A percentile compares a stretch with the other conserved stretches of the same genome.
Evolutionary conservation across 2,797 vertebrate genomes (phyloP).

Genomic region (Phylloscopus collybita): DNA sequence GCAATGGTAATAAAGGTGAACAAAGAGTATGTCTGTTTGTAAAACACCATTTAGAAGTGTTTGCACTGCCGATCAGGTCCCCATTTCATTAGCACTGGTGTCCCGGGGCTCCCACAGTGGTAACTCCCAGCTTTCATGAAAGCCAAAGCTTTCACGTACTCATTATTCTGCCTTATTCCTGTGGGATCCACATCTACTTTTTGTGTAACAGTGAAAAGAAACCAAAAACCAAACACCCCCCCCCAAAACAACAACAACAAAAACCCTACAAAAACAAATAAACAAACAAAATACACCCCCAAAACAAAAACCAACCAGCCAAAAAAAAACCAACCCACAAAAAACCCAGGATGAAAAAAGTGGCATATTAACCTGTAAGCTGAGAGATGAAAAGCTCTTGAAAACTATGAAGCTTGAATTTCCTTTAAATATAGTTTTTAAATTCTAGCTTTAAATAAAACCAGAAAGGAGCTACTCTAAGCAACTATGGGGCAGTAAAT

Average conservation of each 20-base stretch:
- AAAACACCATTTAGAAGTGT: neutral
- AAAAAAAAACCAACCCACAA: neutral
- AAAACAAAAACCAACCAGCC: too few relatives aligned
- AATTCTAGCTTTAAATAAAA: neutral
- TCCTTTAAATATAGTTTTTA: neutral
- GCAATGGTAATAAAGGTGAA: neutral
- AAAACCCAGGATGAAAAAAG: neutral
- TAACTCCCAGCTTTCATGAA: neutral
- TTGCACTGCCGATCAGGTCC: rapidly evolving
- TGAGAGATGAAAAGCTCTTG: neutral
- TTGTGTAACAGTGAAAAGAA: neutral
- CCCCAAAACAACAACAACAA: too few relatives aligned
- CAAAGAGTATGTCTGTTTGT: neutral
- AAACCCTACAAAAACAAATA: too few relatives aligned
- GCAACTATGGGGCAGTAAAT: neutral
- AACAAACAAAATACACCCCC: too few relatives aligned
- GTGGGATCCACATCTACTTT: neutral
- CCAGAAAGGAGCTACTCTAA: neutral
- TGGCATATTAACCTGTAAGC: neutral
- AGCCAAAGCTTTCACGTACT: neutral
- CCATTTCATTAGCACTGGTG: neutral
- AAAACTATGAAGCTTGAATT: neutral
- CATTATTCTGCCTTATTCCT: neutral
- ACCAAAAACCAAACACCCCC: too few relatives aligned
- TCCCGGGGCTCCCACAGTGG: rapidly evolving